Evolutionary conservation across 1,140 invertebrate species (phyloP).

Genomic region (Calosoma granatense): DNA sequence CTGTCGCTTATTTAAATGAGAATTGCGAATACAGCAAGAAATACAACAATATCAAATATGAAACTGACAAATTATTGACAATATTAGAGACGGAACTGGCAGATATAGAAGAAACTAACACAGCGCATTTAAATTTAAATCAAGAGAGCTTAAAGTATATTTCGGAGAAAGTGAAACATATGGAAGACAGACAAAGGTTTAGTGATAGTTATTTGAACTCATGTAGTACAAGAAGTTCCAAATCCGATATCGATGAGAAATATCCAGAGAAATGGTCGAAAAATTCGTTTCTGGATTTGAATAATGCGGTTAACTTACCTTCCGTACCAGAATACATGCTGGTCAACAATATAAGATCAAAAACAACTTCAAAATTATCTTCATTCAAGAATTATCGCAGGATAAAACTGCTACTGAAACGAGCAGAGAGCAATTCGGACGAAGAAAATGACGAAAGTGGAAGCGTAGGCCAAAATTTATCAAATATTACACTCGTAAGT

Average conservation of each 20-base stretch:
- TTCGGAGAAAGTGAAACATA: conserved; percentile 27
- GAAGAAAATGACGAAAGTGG: conserved; percentile 33
- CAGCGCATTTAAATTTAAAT: conserved; percentile 7
- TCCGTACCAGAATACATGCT: conserved; percentile 36
- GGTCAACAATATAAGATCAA: conserved; percentile 19
- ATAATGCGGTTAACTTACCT: conserved; percentile 32
- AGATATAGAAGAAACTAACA: conserved; percentile 7
- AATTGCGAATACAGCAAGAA: conserved; percentile 1
- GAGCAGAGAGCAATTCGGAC: conserved; percentile 29
- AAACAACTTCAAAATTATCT: conserved; percentile 31
- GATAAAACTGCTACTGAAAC: conserved; percentile 34
- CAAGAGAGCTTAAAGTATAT: conserved; percentile 6
- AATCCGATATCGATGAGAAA: conserved; percentile 34
- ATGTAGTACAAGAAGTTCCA: conserved; percentile 23
- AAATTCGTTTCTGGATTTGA: conserved; percentile 34
- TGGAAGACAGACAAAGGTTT: conserved; percentile 28
- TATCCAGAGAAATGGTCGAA: conserved; percentile 35
- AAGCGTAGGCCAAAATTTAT: conserved; percentile 27
- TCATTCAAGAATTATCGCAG: conserved; percentile 35
- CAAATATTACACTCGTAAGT: too few species aligned
- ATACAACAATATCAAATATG: background rate
- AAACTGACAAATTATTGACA: conserved; percentile 14
- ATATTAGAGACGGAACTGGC: conserved; percentile 3
- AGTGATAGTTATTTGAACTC: conserved; percentile 10
- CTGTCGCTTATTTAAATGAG: conserved; percentile 10